Base-by-base conservation (phyloP, 2,797 vertebrate genomes). In the Cynodonichthys magdalenae region DNA sequence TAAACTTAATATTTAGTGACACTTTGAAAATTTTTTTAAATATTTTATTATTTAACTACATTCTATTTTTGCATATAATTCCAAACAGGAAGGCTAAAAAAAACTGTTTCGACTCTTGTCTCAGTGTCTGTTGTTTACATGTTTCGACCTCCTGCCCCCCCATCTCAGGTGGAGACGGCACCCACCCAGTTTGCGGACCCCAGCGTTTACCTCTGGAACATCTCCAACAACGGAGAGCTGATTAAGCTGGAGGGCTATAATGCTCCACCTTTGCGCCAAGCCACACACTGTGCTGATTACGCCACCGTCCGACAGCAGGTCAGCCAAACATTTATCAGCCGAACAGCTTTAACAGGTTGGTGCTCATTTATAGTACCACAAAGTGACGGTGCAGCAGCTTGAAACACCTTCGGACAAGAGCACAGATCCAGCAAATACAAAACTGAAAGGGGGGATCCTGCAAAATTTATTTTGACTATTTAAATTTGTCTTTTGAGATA, bases 161-260 rank as follows among this genome's bases (percentile, higher is more conserved):
- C 71, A 39, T 71, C 45, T 47, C 0, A 99, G 98, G 95, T 97
- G 70, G 97, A 99, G 84, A 94, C 92, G 0, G 92, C 89, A 2
- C 94, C 95, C 0, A 78, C 94, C 66, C 97, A 97, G 89, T 98
- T 97, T 69, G 91, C 93, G 4, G 96, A 99, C 90, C 89, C 91
- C 20, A 95, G 74, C 51, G 88, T 98, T 68, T 99, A 99, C 60
- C 59, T 96, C 67, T 99, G 97, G 98, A 96, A 98, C 28, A 70
- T 95, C 75, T 93, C 95, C 65, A 94, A 91, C 59, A 95, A 93
- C 0, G 96, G 96, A 59, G 87, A 93, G 58, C 94, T 98, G 58
- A 89, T 92, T 54, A 95, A 90, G 80, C 81, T 98, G 67, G 89
- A 95, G 0, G 95, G 95, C 24, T 67, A 90, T 44, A 69, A 51